Percentiles rank a stretch among this genome's conserved stretches.
phyloP scores from a whole-genome alignment of 2,797 vertebrate species.

The Synaphobranchus kaupii region DNA sequence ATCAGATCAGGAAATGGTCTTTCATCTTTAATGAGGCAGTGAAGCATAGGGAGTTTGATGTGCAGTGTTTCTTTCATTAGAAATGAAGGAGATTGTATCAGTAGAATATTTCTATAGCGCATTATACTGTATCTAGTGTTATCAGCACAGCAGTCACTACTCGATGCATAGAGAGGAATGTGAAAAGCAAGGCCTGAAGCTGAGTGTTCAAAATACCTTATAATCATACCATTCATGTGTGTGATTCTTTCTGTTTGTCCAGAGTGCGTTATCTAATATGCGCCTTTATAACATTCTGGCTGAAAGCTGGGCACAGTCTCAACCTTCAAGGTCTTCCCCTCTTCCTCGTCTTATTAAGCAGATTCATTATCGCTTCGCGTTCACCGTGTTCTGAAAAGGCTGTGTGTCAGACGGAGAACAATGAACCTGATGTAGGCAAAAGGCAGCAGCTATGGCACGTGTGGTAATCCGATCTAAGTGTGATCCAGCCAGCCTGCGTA shows the following conservation, averaged over 20 bases:
- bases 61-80: not conserved
- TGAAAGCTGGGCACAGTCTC: not conserved
- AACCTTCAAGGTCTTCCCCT: not conserved
- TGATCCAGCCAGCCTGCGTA: not conserved
- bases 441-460: not conserved
- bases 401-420: not conserved
- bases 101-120: not conserved
- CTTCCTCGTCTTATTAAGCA: not conserved
- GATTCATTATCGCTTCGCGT: not conserved
- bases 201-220: not conserved
- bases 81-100: conserved; percentile 6
- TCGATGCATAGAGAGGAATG: not conserved
- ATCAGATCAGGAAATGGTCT: conserved; percentile 4
- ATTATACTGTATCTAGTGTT: not conserved
- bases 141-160: not conserved
- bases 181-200: not conserved
- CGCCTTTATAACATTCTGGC: not conserved
- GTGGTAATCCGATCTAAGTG: not conserved
- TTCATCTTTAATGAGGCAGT: not conserved
- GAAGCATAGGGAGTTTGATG: not conserved
- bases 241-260: not conserved
- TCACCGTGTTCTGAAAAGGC: not conserved
- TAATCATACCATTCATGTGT: not conserved
- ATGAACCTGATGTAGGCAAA: not conserved
- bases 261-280: conserved; percentile 11